A percentile compares a stretch with the other conserved stretches of the same genome.
These are phyloP conservation scores for Scrobipalpa atriplicella DNA, from an alignment of 2,888 invertebrate genomes.

Conservation along the genomic window DNA sequence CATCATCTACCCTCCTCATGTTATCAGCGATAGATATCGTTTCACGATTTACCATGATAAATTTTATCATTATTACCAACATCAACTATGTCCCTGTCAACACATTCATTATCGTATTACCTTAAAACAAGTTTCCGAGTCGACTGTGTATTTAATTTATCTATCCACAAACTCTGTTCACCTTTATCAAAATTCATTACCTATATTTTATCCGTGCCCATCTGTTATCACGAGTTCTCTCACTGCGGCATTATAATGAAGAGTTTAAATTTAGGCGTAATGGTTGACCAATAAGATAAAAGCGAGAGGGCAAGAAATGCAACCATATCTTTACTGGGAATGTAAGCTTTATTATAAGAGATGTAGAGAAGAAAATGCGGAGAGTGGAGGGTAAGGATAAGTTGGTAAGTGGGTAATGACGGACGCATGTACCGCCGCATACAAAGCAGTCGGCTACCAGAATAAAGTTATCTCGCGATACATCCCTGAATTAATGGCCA, in stretches of 20 bases:
- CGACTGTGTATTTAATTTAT: constrained; percentile 52
- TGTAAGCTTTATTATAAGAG: constrained; percentile 39
- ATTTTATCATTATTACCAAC: constrained; percentile 49
- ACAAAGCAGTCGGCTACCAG: constrained; percentile 82
- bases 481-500: constrained; percentile 81
- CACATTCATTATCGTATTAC: constrained; percentile 52
- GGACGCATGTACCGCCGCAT: constrained; percentile 79
- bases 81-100: constrained; percentile 53
- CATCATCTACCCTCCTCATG: constrained; percentile 7
- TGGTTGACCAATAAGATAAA: constrained; percentile 83
- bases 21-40: constrained; percentile 27
- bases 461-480: constrained; percentile 82
- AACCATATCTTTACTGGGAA: constrained; percentile 40
- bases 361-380: constrained; percentile 48
- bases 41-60: constrained; percentile 41
- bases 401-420: constrained; percentile 72
- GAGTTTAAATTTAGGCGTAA: constrained; percentile 82
- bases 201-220: constrained; percentile 72
- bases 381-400: constrained; percentile 37
- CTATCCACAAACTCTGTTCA: constrained; percentile 53
- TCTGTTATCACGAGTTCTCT: constrained; percentile 77
- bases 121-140: constrained; percentile 52
- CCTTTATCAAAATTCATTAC: constrained; percentile 77
- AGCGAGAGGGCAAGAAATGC: constrained; percentile 72
- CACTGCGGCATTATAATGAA: constrained; percentile 80